Evolutionary conservation across 1,140 invertebrate species (phyloP), one percentile per base, ranked within the genome.

Genomic region (Eubasilissa regina): DNA sequence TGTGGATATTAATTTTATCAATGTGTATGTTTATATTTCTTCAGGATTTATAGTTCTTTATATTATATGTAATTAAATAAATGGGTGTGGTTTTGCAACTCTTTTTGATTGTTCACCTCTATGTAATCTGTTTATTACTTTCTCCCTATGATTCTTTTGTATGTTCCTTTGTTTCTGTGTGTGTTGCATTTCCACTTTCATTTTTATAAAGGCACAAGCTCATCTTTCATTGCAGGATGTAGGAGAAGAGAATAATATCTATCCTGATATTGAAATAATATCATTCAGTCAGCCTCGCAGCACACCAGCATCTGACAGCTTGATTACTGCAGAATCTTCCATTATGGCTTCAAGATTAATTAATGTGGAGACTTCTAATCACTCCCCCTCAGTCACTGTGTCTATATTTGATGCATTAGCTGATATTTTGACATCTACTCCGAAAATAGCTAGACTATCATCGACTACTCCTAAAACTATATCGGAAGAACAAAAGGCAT

Each of bases 391-490:
- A 83, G 89, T 89, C 84, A 90, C 89, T 77, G 88, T 90, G 81
- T 90, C 89, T 77, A 90, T 90, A 83, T 90, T 89, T 85, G 89
- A 89, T 85, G 89, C 89, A 84, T 84, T 90, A 85, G 89, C 89
- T 85, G 89, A 90, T 81, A 90, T 90, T 83, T 87, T 90, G 80
- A 89, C 87, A 62, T 87, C 85, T 75, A 87, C 89, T 85, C 87
- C 89, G 53, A 88, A 85, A 88, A 77, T 80, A 25, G 84, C 85
- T 86, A 84, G 86, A 75, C 88, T 87, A 79, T 84, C 90, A 83
- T 88, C 89, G 84, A 89, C 88, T 45, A 79, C 77, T 43, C 47
- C 77, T 35, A 75, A 66, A 68, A 74, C 56, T 25, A 79, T 77
- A 35, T 45, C 74, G 21, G 80, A 77, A 44, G 60, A 70, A 62